Evolutionary conservation across 92 coral and sea anemone species (phyloP), one percentile per base, ranked within the genome.

Genomic region (Plumapathes pennacea): DNA sequence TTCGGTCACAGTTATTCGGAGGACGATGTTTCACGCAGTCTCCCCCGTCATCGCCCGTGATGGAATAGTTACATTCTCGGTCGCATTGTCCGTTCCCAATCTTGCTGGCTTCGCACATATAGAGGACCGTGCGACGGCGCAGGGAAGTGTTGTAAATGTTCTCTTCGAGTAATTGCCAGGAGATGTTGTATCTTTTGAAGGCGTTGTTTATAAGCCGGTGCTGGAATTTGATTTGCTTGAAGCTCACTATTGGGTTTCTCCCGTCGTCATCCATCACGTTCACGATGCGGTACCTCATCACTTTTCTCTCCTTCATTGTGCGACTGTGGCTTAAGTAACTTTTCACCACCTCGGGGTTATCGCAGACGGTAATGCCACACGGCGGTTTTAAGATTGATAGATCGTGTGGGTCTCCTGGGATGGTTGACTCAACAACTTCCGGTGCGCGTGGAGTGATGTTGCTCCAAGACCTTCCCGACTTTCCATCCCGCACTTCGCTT

Each of bases 361-460:
- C 98, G 32, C 98, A 92, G 13, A 92, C 96, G 0, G 98, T 92
- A 10, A 32, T 69, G 1, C 98, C 98, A 52, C 98, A 92, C 22
- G 96, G 98, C 3, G 98, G 98, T 30, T 83, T 83, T 10, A 68
- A 67, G 60, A 92, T 80, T 27, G 98, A 62, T 12, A 92, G 61
- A 48, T 89, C 94, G 67, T 92, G 92, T 10, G 85, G 76, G 46
- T 92, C 98, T 28, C 90, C 85, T 18, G 98, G 98, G 6, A 92
- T 77, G 10, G 96, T 84, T 23, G 96, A 88, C 50, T 82, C 34
- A 13, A 70, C 81, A 19, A 76, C 64, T 66, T 89, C 89, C 71
- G 98, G 94, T 12, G 26, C 46, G 10, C 45, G 38, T 25, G 50
- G 59, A 50, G 89, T 72, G 0, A 85, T 54, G 3, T 83, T 66